Percentiles rank a stretch among this genome's conserved stretches.
These are phyloP conservation scores for Gorsachius magnificus DNA, from an alignment of 2,797 vertebrate species.

Conservation along the genomic window DNA sequence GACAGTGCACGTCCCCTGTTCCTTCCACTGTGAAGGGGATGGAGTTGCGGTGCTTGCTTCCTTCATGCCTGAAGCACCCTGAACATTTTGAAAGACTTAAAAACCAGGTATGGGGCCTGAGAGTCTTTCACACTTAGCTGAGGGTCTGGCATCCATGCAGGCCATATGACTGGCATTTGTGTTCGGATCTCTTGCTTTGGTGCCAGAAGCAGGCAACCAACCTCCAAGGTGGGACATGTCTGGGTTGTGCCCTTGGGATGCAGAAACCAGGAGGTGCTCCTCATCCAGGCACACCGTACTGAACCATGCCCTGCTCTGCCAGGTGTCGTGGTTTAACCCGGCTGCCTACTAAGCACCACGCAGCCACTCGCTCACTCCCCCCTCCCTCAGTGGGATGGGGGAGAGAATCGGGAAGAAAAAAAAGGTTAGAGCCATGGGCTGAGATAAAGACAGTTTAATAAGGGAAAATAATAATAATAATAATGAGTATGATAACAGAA, in stretches of 20 bases:
- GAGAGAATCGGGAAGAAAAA: too few species aligned
- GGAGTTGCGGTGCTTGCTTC: background rate
- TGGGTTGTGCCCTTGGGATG: background rate
- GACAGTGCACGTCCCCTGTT: background rate
- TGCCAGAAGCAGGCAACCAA: background rate
- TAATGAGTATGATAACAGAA: too few species aligned
- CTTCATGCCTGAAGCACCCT: background rate
- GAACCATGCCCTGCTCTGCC: background rate
- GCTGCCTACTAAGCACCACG: too few species aligned
- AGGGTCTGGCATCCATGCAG: background rate
- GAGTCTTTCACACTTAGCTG: background rate
- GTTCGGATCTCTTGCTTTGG: background rate
- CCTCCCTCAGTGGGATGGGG: too few species aligned
- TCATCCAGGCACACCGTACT: fast-evolving
- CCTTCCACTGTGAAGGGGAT: background rate
- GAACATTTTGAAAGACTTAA: background rate
- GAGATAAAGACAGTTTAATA: too few species aligned
- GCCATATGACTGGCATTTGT: fast-evolving
- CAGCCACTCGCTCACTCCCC: too few species aligned
- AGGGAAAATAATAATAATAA: too few species aligned
- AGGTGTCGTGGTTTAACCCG: too few species aligned
- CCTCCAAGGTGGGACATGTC: fast-evolving
- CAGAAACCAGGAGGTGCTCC: background rate
- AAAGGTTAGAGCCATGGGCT: too few species aligned
- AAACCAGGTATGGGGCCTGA: background rate